Percentiles rank a stretch among this genome's conserved stretches.
Evolutionary conservation across 2,888 invertebrate genomes (phyloP).

Genomic region (Dorcus parallelipipedus): DNA sequence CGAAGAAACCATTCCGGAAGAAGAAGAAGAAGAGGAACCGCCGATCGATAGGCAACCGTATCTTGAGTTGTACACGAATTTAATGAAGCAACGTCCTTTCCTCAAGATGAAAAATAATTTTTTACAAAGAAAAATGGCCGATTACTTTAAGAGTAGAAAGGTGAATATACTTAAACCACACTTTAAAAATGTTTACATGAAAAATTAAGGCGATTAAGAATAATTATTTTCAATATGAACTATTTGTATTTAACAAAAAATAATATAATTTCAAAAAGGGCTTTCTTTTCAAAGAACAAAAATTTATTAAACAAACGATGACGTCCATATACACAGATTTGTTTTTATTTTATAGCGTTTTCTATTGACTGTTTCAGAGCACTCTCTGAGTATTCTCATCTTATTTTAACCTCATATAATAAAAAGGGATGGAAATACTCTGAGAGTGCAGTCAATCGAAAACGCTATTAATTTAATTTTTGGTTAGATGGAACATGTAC

Average conservation of each 20-base stretch:
- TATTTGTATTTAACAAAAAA: too few relatives aligned
- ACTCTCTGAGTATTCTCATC: too few relatives aligned
- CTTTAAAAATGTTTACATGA: not conserved
- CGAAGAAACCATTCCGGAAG: not conserved
- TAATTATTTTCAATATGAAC: not conserved
- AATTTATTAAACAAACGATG: too few relatives aligned
- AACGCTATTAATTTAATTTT: not conserved
- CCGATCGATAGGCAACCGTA: slow-evolving; percentile 24
- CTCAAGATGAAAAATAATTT: slow-evolving; percentile 33
- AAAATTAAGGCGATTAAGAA: too few relatives aligned
- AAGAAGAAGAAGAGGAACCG: slow-evolving; percentile 17
- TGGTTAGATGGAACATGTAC: slow-evolving; percentile 39
- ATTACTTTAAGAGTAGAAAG: slow-evolving; percentile 40
- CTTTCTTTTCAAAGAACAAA: too few relatives aligned
- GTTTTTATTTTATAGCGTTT: too few relatives aligned
- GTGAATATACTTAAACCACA: slow-evolving; percentile 12
- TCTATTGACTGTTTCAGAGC: too few relatives aligned
- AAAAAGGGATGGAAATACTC: too few relatives aligned
- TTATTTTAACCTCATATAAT: too few relatives aligned
- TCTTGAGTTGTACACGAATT: slow-evolving; percentile 16
- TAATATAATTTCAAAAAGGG: too few relatives aligned
- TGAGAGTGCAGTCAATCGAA: too few relatives aligned
- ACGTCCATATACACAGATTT: too few relatives aligned
- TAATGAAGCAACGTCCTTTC: slow-evolving; percentile 19
- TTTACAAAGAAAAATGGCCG: slow-evolving; percentile 40